Evolutionary conservation across 1,140 invertebrate genomes (phyloP).

Genomic region (Tetragnatha versicolor): DNA sequence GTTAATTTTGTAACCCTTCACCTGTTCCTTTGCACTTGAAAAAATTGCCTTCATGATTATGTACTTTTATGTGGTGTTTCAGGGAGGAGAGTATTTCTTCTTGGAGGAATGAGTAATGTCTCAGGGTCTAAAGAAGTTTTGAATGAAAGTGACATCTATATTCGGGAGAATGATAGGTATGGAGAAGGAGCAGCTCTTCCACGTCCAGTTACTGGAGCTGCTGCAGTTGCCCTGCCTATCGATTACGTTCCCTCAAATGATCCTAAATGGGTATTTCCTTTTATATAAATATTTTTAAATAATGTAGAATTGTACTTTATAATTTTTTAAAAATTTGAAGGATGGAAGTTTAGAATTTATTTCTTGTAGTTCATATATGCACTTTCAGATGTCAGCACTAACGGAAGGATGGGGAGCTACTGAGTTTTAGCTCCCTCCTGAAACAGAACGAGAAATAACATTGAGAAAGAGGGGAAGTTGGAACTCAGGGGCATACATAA

Average conservation of each 20-base stretch:
- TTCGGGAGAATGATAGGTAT: conserved; percentile 35
- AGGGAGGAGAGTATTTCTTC: conserved; percentile 32
- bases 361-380: too few species aligned
- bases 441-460: too few species aligned
- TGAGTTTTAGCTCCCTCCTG: too few species aligned
- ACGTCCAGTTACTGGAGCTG: conserved; percentile 17
- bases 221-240: conserved; percentile 27
- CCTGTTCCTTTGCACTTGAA: not conserved
- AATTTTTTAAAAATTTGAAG: too few species aligned
- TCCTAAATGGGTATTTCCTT: conserved; percentile 40
- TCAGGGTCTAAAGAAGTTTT: conserved; percentile 31
- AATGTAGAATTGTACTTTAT: too few species aligned
- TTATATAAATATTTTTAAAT: not conserved
- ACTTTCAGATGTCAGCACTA: too few species aligned
- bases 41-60: too few species aligned
- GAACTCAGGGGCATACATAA: too few species aligned
- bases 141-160: conserved; percentile 35
- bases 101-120: conserved; percentile 32
- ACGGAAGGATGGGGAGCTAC: too few species aligned
- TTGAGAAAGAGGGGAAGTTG: too few species aligned
- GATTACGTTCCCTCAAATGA: conserved; percentile 37
- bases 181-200: conserved; percentile 34
- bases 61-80: not conserved
- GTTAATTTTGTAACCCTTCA: not conserved
- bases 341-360: too few species aligned